phyloP scores from a whole-genome alignment of 2,113 vertebrate species.

The Ameiurus melas region DNA sequence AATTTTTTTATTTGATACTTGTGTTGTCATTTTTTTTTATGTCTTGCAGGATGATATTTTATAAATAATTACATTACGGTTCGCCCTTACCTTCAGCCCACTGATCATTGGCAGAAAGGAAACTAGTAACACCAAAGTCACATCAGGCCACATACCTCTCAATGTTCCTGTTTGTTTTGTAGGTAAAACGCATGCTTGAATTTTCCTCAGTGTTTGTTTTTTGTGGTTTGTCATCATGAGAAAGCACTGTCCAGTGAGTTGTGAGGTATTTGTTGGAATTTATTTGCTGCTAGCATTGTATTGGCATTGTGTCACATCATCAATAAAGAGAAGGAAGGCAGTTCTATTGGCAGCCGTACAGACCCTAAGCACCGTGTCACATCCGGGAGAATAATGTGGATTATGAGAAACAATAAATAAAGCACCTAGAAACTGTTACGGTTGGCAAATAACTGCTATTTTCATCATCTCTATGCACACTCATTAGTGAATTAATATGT shows the following conservation, averaged over 20 bases:
- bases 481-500: neutral
- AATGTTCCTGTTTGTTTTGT: neutral
- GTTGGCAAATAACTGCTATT: neutral
- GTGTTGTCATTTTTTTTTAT: neutral
- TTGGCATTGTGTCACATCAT: conserved; percentile 6
- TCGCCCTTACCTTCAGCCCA: too few species aligned
- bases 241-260: neutral
- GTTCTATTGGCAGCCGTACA: neutral
- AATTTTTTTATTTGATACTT: neutral
- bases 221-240: neutral
- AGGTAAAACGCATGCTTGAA: neutral
- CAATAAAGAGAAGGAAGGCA: conserved; percentile 15
- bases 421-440: neutral
- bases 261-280: neutral
- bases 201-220: neutral
- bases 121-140: neutral
- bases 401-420: neutral
- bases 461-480: neutral
- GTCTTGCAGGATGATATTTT: neutral
- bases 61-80: neutral
- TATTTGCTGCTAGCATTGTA: neutral
- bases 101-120: neutral
- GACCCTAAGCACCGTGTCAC: neutral
- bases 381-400: conserved; percentile 8
- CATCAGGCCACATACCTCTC: neutral